Conservation (phyloP, 2,797 vertebrate genomes). For the Lepilemur septentrionalis region DNA sequence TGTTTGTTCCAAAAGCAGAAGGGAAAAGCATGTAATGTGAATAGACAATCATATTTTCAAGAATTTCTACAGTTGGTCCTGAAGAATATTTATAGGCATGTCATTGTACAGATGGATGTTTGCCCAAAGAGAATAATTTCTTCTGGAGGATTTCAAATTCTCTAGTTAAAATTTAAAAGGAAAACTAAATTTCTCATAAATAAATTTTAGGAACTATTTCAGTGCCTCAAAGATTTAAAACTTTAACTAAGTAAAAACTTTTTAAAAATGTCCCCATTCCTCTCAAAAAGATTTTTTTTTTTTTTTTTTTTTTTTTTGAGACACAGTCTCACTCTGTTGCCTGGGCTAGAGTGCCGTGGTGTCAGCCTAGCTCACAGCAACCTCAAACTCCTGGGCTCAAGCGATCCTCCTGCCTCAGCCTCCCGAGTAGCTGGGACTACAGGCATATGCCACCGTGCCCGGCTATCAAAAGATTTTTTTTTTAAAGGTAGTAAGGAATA, state of each 20-base stretch:
- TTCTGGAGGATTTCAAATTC: background rate
- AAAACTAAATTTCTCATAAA: background rate
- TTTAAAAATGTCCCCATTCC: background rate
- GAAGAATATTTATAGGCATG: background rate
- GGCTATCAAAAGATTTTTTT: too few species aligned
- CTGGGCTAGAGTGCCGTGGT: too few species aligned
- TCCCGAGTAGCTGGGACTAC: too few species aligned
- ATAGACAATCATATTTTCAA: constrained; percentile 17
- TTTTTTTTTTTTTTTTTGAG: too few species aligned
- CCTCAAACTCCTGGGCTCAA: too few species aligned
- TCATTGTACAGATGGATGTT: background rate
- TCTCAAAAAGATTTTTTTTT: background rate
- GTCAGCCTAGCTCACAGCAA: too few species aligned
- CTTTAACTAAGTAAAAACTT: background rate
- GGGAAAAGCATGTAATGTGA: background rate
- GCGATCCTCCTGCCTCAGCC: too few species aligned
- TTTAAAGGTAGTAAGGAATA: too few species aligned
- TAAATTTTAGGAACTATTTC: constrained; percentile 5
- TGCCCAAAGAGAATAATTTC: background rate
- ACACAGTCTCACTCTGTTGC: too few species aligned
- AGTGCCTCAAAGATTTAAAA: background rate
- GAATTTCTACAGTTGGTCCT: background rate
- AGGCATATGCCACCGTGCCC: too few species aligned
- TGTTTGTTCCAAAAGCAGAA: constrained; percentile 57
- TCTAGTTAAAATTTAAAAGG: background rate